Base-by-base conservation (phyloP, 2,888 invertebrate species). In the Lathronympha strigana region DNA sequence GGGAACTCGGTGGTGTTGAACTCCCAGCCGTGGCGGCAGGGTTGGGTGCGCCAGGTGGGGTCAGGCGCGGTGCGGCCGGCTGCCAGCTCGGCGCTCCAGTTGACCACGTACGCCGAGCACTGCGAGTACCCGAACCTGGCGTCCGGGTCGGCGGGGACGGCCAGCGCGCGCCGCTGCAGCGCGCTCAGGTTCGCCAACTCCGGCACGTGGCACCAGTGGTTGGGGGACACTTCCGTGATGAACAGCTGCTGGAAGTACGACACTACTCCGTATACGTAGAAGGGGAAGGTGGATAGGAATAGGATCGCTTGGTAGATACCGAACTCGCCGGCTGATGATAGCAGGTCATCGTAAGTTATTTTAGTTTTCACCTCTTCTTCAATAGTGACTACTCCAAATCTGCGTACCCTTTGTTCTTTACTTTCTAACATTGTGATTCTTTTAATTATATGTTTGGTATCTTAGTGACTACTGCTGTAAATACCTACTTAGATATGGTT, bases 141-240 rank as follows among this genome's bases (percentile, higher is more conserved):
- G 0, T 63, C 50, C 4, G 43, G 0, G 49, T 87, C 85, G 2
- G 53, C 4, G 0, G 87, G 88, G 58, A 87, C 82, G 0, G 81
- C 86, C 17, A 87, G 62, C 4, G 47, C 69, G 71, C 82, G 78
- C 43, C 88, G 75, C 70, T 87, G 80, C 0, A 76, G 61, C 1
- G 68, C 75, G 8, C 81, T 82, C 28, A 88, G 67, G 67, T 87
- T 86, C 60, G 74, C 76, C 2, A 88, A 68, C 67, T 86, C 86
- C 1, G 87, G 87, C 25, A 88, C 71, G 77, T 78, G 77, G 67
- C 88, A 88, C 87, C 88, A 88, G 60, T 87, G 83, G 51, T 87
- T 81, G 15, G 80, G 79, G 4, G 87, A 77, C 0, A 78, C 72
- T 75, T 86, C 85, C 0, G 87, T 88, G 58, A 88, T 68, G 50